Conservation (phyloP, 1,140 invertebrate species). For the Lordiphosa mommai region DNA sequence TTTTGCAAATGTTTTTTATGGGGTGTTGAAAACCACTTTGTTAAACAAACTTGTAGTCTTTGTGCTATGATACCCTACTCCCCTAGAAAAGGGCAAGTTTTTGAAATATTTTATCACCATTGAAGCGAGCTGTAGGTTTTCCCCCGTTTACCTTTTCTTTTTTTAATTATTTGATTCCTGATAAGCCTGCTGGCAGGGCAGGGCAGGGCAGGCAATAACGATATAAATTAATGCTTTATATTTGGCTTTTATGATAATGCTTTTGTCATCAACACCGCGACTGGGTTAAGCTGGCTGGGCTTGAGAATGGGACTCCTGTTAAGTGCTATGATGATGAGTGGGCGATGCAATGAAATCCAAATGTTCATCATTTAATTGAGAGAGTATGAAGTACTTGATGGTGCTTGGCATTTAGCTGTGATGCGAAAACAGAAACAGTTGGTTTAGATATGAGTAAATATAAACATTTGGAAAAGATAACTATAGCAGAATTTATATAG, state of each 20-base stretch:
- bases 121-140: conserved; percentile 11
- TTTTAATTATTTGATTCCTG: conserved; percentile 60
- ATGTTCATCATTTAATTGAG: too few species aligned
- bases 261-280: too few species aligned
- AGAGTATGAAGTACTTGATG: too few species aligned
- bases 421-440: too few species aligned
- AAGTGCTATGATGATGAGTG: too few species aligned
- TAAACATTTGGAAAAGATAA: too few species aligned
- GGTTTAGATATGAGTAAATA: too few species aligned
- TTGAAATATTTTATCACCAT: conserved; percentile 34
- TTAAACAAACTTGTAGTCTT: conserved; percentile 62
- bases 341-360: too few species aligned
- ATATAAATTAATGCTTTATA: conserved; percentile 22
- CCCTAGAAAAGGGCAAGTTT: neutral
- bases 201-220: conserved; percentile 12
- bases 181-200: conserved; percentile 31
- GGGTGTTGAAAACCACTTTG: conserved; percentile 62
- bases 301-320: too few species aligned
- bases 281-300: too few species aligned
- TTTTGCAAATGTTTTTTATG: conserved; percentile 57
- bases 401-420: too few species aligned
- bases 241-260: conserved; percentile 19
- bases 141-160: conserved; percentile 16
- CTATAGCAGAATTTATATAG: too few species aligned
- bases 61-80: conserved; percentile 12